These are phyloP conservation scores for Xenopus tropicalis DNA, from an alignment of 2,113 vertebrate genomes.

Conservation along the genomic window DNA sequence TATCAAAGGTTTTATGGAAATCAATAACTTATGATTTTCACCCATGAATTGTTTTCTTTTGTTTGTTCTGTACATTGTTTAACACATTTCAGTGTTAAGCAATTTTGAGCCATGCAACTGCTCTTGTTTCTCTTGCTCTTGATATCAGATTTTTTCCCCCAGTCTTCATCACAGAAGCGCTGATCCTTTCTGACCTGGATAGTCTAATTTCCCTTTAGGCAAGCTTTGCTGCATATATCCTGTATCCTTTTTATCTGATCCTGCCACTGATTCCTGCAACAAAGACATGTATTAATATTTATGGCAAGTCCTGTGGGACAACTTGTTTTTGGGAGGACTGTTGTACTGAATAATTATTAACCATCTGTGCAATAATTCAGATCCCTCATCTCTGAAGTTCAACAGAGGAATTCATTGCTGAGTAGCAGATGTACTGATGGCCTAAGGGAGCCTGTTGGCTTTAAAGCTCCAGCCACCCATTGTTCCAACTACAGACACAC, in stretches of 20 bases:
- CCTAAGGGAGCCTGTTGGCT: constrained; percentile 49
- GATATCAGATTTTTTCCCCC: constrained; percentile 42
- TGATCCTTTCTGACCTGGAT: constrained; percentile 34
- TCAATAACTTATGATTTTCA: constrained; percentile 10
- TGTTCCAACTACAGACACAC: constrained; percentile 41
- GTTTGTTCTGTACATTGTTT: constrained; percentile 11
- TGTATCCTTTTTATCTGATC: constrained; percentile 51
- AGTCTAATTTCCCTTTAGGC: constrained; percentile 48
- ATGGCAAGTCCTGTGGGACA: constrained; percentile 52
- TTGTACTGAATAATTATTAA: constrained; percentile 54
- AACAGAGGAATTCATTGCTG: constrained; percentile 47
- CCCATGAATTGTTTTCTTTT: background rate
- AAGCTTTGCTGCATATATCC: constrained; percentile 43
- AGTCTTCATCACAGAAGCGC: constrained; percentile 4
- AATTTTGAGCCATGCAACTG: constrained; percentile 22
- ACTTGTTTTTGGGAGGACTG: constrained; percentile 46
- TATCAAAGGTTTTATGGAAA: constrained; percentile 9
- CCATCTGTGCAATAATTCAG: constrained; percentile 50
- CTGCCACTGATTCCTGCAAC: constrained; percentile 48
- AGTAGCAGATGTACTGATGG: constrained; percentile 42
- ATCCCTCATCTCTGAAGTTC: constrained; percentile 49
- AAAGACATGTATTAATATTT: constrained; percentile 62
- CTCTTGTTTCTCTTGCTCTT: constrained; percentile 44
- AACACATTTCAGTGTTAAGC: constrained; percentile 21
- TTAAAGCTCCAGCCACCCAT: constrained; percentile 38